Conservation (phyloP, 2,888 invertebrate genomes). For the Limnephilus marmoratus region DNA sequence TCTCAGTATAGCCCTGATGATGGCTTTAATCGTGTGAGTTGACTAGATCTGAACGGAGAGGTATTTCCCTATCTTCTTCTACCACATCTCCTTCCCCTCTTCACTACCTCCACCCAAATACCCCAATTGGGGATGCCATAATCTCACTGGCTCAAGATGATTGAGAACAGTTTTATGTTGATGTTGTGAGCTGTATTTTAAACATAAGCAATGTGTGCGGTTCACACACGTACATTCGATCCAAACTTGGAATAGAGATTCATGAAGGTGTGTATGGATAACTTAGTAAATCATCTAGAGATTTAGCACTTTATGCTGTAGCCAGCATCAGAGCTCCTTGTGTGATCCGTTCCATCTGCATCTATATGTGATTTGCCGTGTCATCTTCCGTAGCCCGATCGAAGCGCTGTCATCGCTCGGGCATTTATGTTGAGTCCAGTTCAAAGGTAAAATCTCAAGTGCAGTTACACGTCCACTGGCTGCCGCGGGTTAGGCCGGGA, state of each 20-base stretch:
- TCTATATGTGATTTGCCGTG: slow-evolving; percentile 10
- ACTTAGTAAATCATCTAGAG: not conserved
- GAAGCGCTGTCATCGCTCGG: slow-evolving; percentile 30
- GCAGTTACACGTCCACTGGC: slow-evolving; percentile 9
- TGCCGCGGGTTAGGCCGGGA: slow-evolving; percentile 24
- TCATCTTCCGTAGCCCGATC: not conserved
- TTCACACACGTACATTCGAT: not conserved
- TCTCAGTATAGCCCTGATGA: too few species aligned
- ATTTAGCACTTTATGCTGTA: not conserved
- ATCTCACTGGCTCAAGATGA: too few species aligned
- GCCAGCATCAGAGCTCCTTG: not conserved
- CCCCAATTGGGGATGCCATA: too few species aligned
- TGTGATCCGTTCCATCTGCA: not conserved
- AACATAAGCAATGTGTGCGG: too few species aligned
- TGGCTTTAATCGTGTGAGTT: too few species aligned
- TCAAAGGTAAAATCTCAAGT: slow-evolving; percentile 38
- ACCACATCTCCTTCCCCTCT: too few species aligned
- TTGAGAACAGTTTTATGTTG: too few species aligned
- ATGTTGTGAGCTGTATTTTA: too few species aligned
- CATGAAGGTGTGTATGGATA: not conserved
- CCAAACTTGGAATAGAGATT: not conserved
- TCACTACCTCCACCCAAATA: too few species aligned
- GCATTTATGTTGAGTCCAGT: slow-evolving; percentile 37
- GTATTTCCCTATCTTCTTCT: too few species aligned
- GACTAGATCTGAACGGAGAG: too few species aligned